Percentiles rank a stretch among this genome's conserved stretches.
Evolutionary conservation across 2,797 vertebrate genomes (phyloP).

Genomic region (Anabacerthia variegaticeps): DNA sequence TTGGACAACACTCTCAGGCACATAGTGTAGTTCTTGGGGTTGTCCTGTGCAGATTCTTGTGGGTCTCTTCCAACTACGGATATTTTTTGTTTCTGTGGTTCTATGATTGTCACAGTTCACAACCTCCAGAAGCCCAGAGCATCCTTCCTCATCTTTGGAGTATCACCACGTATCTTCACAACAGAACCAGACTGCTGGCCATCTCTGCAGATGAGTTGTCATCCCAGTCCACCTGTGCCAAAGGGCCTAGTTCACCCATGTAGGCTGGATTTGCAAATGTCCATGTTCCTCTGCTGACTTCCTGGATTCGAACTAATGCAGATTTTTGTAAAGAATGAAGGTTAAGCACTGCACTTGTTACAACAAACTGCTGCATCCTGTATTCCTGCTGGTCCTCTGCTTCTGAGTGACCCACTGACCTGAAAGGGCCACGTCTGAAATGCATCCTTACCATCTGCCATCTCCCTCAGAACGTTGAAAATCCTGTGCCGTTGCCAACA

Average conservation of each 20-base stretch:
- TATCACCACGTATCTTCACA: neutral
- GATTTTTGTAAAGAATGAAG: neutral
- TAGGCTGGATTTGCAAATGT: neutral
- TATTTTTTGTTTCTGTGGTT: neutral
- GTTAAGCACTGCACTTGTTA: neutral
- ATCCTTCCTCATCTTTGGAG: neutral
- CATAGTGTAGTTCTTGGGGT: neutral
- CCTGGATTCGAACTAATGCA: neutral
- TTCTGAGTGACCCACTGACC: neutral
- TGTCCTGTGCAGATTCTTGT: neutral
- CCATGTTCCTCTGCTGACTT: accelerated
- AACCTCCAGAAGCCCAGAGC: neutral
- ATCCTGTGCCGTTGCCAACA: neutral
- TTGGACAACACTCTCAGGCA: neutral
- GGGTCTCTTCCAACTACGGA: neutral
- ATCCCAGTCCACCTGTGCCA: neutral
- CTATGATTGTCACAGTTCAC: neutral
- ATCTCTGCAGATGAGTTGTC: neutral
- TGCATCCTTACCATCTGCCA: neutral
- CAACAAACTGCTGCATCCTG: accelerated
- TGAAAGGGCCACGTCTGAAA: neutral
- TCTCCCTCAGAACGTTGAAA: neutral
- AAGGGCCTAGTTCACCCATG: neutral
- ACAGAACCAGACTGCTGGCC: accelerated
- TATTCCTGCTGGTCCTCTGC: neutral